These are phyloP conservation scores for Ageneiosus marmoratus DNA, from an alignment of 2,113 vertebrate species.

Conservation along the genomic window DNA sequence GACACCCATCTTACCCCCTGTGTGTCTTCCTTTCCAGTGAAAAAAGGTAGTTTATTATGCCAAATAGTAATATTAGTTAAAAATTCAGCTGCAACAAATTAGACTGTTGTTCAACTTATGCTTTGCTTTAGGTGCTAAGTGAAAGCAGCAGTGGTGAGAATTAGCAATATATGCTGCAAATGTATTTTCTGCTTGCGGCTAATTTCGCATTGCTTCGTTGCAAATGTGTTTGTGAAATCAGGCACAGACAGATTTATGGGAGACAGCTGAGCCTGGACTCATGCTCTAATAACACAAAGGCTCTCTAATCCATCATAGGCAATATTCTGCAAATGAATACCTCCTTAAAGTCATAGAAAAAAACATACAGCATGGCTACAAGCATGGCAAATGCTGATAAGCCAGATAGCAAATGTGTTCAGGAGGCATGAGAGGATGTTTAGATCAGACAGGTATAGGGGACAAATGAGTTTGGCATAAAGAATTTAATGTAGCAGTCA, in stretches of 20 bases:
- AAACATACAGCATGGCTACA: slow-evolving; percentile 31
- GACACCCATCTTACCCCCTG: background rate
- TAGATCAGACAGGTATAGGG: background rate
- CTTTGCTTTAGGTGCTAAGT: background rate
- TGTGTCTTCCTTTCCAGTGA: background rate
- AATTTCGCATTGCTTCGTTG: slow-evolving; percentile 59
- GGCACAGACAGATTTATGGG: slow-evolving; percentile 68
- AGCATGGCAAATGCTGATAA: slow-evolving; percentile 9
- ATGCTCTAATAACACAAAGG: slow-evolving; percentile 62
- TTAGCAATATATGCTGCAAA: slow-evolving; percentile 51
- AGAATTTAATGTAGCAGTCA: slow-evolving; percentile 3
- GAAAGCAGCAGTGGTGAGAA: slow-evolving; percentile 6
- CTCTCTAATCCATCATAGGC: slow-evolving; percentile 63
- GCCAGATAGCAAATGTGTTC: background rate
- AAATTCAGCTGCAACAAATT: background rate
- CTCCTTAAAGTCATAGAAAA: slow-evolving; percentile 55
- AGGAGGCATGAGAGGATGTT: background rate
- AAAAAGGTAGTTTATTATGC: background rate
- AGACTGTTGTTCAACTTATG: background rate
- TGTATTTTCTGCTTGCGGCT: slow-evolving; percentile 60
- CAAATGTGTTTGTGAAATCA: slow-evolving; percentile 66
- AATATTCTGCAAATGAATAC: slow-evolving; percentile 61
- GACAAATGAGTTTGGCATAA: slow-evolving; percentile 9
- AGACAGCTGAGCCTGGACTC: slow-evolving; percentile 50
- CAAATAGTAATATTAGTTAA: background rate